A percentile compares a stretch with the other conserved stretches of the same genome.
Conservation (phyloP, 2,888 invertebrate species). For the Thymelicus sylvestris region DNA sequence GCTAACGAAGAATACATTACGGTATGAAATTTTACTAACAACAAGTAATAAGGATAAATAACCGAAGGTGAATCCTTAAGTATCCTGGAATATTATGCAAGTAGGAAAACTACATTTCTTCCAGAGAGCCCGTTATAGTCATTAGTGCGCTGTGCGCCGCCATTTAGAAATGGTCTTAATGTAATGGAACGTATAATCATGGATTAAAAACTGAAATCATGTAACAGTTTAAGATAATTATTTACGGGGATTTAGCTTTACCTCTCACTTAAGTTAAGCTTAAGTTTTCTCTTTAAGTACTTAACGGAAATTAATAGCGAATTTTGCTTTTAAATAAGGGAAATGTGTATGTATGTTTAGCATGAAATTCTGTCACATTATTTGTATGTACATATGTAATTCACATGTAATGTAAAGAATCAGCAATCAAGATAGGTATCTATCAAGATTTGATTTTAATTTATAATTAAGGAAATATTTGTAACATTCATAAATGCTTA, state of each 20-base stretch:
- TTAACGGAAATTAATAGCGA: too few relatives aligned
- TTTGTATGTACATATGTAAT: too few relatives aligned
- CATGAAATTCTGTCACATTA: too few relatives aligned
- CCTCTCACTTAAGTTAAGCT: background rate
- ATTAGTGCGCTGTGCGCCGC: background rate
- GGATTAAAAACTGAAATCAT: constrained; percentile 5
- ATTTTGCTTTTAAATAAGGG: too few relatives aligned
- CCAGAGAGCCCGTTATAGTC: constrained; percentile 2
- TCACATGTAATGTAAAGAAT: too few relatives aligned
- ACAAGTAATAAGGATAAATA: background rate
- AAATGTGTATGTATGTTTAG: too few relatives aligned
- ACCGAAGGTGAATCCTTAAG: background rate
- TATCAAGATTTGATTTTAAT: too few relatives aligned
- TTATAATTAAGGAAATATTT: too few relatives aligned
- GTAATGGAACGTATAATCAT: background rate
- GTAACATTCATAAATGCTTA: too few relatives aligned
- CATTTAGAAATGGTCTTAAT: background rate
- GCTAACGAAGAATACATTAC: background rate
- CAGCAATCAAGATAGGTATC: too few relatives aligned
- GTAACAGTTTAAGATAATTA: background rate
- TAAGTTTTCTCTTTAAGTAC: too few relatives aligned
- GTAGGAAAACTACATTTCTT: constrained; percentile 4
- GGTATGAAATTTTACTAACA: background rate
- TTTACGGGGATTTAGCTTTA: background rate
- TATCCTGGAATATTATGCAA: background rate